A percentile compares a stretch with the other conserved stretches of the same genome.
Evolutionary conservation across 30 jellyfish, hydroid and myxozoan genomes (phyloP).

Genomic region (Hydractinia symbiolongicarpus): DNA sequence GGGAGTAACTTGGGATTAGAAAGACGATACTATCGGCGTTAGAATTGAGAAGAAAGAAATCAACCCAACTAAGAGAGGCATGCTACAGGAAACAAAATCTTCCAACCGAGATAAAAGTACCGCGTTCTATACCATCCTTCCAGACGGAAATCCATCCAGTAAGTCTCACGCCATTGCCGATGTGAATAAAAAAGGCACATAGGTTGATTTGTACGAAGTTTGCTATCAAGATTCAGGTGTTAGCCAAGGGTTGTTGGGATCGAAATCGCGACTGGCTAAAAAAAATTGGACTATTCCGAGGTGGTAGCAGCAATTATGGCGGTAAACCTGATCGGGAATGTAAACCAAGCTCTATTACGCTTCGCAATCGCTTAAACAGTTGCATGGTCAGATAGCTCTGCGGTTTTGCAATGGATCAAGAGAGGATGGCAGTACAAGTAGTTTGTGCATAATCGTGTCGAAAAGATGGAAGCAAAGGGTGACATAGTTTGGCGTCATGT

Average conservation of each 20-base stretch:
- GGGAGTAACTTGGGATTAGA: too few species aligned
- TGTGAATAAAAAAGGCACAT: slow-evolving; percentile 30
- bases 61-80: too few species aligned
- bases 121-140: slow-evolving; percentile 15
- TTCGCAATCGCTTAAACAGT: slow-evolving; percentile 12
- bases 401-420: neutral
- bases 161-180: slow-evolving; percentile 42
- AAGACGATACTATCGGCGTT: too few species aligned
- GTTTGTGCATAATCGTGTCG: slow-evolving; percentile 48
- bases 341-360: slow-evolving; percentile 29
- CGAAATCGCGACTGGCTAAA: too few species aligned
- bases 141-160: slow-evolving; percentile 4
- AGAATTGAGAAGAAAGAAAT: too few species aligned
- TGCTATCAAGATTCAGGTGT: too few species aligned
- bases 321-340: slow-evolving; percentile 34
- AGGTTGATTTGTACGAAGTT: slow-evolving; percentile 25
- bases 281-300: too few species aligned
- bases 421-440: slow-evolving; percentile 36
- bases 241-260: too few species aligned
- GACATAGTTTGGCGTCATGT: slow-evolving; percentile 43
- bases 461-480: slow-evolving; percentile 23
- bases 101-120: slow-evolving; percentile 1
- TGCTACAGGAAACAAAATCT: too few species aligned
- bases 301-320: slow-evolving; percentile 52
- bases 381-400: slow-evolving; percentile 41